Conservation (phyloP, 2,113 vertebrate genomes). For the Hiodon alosoides region DNA sequence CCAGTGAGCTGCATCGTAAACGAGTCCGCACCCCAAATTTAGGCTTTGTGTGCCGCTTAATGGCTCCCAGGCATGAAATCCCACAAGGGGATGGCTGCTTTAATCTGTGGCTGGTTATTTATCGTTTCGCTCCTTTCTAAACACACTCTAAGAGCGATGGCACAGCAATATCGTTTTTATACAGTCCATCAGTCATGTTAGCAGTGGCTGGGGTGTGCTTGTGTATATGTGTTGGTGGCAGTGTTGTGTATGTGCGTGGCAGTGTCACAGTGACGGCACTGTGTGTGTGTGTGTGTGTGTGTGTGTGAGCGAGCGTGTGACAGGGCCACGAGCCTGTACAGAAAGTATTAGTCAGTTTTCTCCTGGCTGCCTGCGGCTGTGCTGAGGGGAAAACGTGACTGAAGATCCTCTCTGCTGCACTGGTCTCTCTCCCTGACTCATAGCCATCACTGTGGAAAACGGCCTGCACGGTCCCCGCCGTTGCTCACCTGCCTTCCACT, state of each 20-base stretch:
- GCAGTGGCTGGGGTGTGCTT: not conserved
- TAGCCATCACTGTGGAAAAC: slow-evolving; percentile 46
- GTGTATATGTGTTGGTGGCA: not conserved
- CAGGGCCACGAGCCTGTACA: slow-evolving; percentile 44
- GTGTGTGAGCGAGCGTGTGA: not conserved
- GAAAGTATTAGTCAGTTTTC: slow-evolving; percentile 37
- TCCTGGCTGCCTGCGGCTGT: slow-evolving; percentile 38
- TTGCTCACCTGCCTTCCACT: too few species aligned
- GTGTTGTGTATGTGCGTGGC: not conserved
- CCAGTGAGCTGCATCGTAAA: not conserved
- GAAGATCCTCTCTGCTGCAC: slow-evolving; percentile 43
- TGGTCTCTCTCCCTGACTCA: slow-evolving; percentile 49
- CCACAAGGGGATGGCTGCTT: too few species aligned
- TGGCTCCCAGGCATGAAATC: not conserved
- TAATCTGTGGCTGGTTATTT: not conserved
- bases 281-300: too few species aligned
- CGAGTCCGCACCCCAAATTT: not conserved
- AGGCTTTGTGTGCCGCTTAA: not conserved
- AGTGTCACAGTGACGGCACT: not conserved
- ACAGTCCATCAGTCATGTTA: not conserved
- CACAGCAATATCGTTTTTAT: not conserved
- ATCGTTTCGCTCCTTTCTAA: not conserved
- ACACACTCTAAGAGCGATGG: too few species aligned
- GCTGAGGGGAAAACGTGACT: slow-evolving; percentile 47
- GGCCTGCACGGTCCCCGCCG: slow-evolving; percentile 7